phyloP scores from a whole-genome alignment of 2,113 vertebrate species.

The Symphodus melops region DNA sequence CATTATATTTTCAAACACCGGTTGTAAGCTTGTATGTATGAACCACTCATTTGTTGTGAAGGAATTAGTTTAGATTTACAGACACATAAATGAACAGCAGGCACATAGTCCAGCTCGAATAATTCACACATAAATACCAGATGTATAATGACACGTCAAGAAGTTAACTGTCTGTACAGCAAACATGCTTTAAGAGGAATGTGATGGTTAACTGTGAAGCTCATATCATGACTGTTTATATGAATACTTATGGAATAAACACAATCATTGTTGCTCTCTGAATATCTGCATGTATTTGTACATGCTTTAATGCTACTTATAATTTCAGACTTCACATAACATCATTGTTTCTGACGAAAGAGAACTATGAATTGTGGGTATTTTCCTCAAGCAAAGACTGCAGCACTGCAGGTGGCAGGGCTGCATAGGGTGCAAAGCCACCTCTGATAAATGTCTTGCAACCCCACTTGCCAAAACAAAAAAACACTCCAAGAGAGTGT shows the following conservation, averaged over 20 bases:
- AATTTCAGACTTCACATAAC: not conserved
- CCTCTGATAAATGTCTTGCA: too few relatives aligned
- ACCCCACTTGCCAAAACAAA: too few relatives aligned
- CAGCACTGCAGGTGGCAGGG: not conserved
- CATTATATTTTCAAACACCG: not conserved
- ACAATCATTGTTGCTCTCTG: too few relatives aligned
- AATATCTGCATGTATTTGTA: not conserved
- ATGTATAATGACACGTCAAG: not conserved
- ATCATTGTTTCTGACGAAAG: not conserved
- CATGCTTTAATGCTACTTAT: not conserved
- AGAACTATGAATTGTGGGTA: constrained; percentile 18
- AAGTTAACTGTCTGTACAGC: too few relatives aligned
- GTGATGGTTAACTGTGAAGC: too few relatives aligned
- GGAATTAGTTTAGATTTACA: constrained; percentile 14
- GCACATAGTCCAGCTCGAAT: not conserved
- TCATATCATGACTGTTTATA: too few relatives aligned
- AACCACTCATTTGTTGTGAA: not conserved
- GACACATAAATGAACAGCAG: constrained; percentile 9
- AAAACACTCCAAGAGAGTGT: too few relatives aligned
- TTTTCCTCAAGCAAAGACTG: constrained; percentile 21
- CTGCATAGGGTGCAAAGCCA: too few relatives aligned
- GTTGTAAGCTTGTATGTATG: not conserved
- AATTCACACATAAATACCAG: constrained; percentile 6
- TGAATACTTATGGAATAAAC: too few relatives aligned
- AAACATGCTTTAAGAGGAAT: too few relatives aligned